Evolutionary conservation across 2,888 invertebrate species (phyloP), one percentile per base, ranked within the genome.

Genomic region (Timandra comae): DNA sequence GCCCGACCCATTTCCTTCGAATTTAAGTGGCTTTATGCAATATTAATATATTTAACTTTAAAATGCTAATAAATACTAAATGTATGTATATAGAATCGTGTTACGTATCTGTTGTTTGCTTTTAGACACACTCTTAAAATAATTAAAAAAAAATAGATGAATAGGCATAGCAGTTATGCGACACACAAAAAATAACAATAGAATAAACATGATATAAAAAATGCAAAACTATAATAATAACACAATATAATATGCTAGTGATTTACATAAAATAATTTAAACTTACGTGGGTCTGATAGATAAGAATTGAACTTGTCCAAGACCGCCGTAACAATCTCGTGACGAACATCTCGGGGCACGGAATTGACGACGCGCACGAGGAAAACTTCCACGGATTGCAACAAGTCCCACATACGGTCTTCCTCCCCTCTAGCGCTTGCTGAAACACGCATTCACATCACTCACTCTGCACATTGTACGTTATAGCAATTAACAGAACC

Each of bases 251-350:
- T 7, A 7, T n/a, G 2, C 3, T 7, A 12, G 16, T 21, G 21
- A 43, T 20, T 7, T 27, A 11, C 9, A 27, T 10, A 11, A 12
- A 8, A 10, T 20, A 31, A 27, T 8, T 8, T 7, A 7, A 36
- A 76, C 68, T 81, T 71, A 65, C 88, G 77, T 3, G 87, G 87
- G 54, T 89, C 88, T 0, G 90, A 88, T 39, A 90, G 90, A 48
- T 88, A 87, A 7, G 79, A 76, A 46, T 89, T 89, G 13, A 91
- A 73, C 22, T 88, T 87, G 43, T 88, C 86, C 23, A 91, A 70
- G 29, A 90, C 88, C 2, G 82, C 76, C 11, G 86, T 79, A 31
- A 88, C 73, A 40, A 89, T 67, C 43, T 88, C 87, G 33, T 86
- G 72, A 7, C 81, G 75, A 3, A 72, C 40, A n/a, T 54, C 56